Evolutionary conservation across 2,888 invertebrate species (phyloP), one percentile per base, ranked within the genome.

Genomic region (Epirrhoe alternata): DNA sequence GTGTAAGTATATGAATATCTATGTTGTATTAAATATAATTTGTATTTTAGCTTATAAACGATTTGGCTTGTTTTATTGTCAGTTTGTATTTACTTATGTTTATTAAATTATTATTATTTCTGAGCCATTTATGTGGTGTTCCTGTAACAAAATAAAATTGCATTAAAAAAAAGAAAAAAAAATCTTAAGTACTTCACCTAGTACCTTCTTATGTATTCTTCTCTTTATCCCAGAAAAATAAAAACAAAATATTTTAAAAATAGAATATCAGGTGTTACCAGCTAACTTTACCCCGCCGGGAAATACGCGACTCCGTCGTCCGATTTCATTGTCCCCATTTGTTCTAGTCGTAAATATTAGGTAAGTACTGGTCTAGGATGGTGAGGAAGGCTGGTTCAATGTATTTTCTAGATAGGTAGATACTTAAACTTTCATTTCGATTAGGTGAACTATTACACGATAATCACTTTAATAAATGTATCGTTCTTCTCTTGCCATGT

Each of bases 81-180:
- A 68, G 49, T 64, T 55, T 70, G 73, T 74, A 61, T 62, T 61
- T 74, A 6, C 69, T 72, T 59, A 75, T 74, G 70, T 47, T 69
- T 71, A 67, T 58, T 71, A 66, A 52, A 51, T 67, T 52, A 51
- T 58, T 64, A 24, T 67, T 62, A 53, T 64, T 57, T 14, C 5
- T 64, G 61, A 68, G 67, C 57, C 52, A 42, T 68, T 56, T 35
- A 6, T 42, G 4, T 6, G 12, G 12, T 33, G 75, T 72, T 82
- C 75, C 90, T 90, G 90, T 70, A 90, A 90, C 88, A 88, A 89
- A 77, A 54, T 50, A 78, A 74, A 63, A n/a, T n/a, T n/a, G 35
- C 7, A 35, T 42, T 35, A 6, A 10, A 3, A 10, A 35, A 35
- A 35, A 24, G 24, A 24, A 24, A 24, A 24, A 24, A 24, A 24